phyloP scores from a whole-genome alignment of 2,888 invertebrate species.

The Apotomis turbidana region DNA sequence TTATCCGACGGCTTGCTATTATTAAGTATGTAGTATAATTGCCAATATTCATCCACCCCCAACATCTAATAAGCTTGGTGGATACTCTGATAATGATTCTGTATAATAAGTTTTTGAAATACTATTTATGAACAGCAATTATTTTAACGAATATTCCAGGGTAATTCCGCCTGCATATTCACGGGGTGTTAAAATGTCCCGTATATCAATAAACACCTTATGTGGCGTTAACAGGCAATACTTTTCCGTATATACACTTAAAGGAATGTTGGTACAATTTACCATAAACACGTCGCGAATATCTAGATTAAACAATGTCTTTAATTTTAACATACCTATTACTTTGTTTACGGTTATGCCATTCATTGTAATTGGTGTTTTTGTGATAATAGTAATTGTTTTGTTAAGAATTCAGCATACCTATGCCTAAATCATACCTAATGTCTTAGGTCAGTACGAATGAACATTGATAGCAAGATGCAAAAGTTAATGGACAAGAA shows the following conservation, averaged over 20 bases:
- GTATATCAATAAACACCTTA: background rate
- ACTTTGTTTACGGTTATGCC: slow-evolving; percentile 23
- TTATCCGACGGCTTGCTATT: too few relatives aligned
- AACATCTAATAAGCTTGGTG: too few relatives aligned
- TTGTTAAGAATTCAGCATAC: background rate
- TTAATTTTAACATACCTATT: slow-evolving; percentile 10
- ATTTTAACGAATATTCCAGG: background rate
- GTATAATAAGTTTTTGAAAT: too few relatives aligned
- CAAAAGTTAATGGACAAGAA: background rate
- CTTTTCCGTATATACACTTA: slow-evolving; percentile 5
- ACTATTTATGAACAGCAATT: background rate
- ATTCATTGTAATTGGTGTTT: slow-evolving; percentile 7
- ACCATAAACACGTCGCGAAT: slow-evolving; percentile 21
- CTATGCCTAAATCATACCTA: background rate
- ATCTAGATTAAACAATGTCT: slow-evolving; percentile 24
- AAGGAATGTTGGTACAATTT: slow-evolving; percentile 10
- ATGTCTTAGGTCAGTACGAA: slow-evolving; percentile 17
- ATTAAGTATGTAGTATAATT: too few relatives aligned
- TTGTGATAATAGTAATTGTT: slow-evolving; percentile 5
- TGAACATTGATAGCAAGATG: background rate
- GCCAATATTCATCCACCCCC: too few relatives aligned
- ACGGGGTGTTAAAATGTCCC: background rate
- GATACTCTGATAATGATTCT: too few relatives aligned
- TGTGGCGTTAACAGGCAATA: background rate
- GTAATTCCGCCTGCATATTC: background rate